Conservation (phyloP, 1,140 invertebrate species). For the Lineus longissimus region DNA sequence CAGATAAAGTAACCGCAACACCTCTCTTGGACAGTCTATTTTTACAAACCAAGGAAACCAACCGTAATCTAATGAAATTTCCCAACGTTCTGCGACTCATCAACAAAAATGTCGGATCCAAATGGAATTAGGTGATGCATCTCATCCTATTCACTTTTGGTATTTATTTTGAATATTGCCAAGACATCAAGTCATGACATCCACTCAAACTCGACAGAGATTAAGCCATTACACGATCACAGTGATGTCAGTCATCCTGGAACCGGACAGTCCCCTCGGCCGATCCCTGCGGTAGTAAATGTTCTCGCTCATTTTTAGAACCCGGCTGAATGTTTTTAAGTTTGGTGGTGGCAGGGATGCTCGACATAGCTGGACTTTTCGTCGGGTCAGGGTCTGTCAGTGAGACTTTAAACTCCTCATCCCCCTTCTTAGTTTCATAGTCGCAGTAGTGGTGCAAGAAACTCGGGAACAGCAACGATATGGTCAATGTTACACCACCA, state of each 20-base stretch:
- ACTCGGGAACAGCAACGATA: slow-evolving; percentile 56
- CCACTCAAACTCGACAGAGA: no score
- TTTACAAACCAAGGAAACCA: no score
- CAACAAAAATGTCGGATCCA: no score
- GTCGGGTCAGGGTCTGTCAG: slow-evolving; percentile 27
- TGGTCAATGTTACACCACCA: slow-evolving; percentile 56
- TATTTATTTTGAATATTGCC: no score
- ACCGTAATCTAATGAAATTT: no score
- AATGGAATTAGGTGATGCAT: no score
- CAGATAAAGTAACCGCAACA: no score
- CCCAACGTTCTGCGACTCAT: no score
- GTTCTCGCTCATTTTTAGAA: slow-evolving; percentile 16
- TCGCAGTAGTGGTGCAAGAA: slow-evolving; percentile 54
- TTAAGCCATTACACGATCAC: no score
- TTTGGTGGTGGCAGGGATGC: slow-evolving; percentile 39
- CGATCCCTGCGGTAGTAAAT: background rate
- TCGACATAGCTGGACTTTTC: slow-evolving; percentile 39
- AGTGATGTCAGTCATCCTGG: background rate
- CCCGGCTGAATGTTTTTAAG: slow-evolving; percentile 45
- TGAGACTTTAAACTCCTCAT: slow-evolving; percentile 26
- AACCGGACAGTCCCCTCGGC: background rate
- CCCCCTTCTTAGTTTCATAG: slow-evolving; percentile 31
- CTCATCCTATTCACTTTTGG: no score
- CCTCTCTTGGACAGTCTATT: no score
- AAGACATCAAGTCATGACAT: no score